Base-by-base conservation (phyloP, 2,888 invertebrate genomes). In the Mythimna impura region DNA sequence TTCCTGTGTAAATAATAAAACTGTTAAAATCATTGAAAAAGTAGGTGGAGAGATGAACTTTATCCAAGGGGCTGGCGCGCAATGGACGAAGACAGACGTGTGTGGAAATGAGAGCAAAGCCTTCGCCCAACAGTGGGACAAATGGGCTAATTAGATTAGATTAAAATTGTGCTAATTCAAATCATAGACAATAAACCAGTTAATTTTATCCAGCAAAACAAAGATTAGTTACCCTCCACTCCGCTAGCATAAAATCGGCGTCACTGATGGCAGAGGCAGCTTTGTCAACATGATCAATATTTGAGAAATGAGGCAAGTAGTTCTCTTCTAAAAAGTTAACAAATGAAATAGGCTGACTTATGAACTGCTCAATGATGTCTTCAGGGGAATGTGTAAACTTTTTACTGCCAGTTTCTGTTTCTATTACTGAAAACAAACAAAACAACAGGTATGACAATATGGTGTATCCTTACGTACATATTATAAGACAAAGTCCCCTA, bases 241-340 rank as follows among this genome's bases (percentile, higher is more conserved):
- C 97, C 20, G 96, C 95, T 47, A 97, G 93, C 89, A 98, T 95
- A 57, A 95, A 94, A 87, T 98, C 98, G 0, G 98, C 97, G 71
- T 97, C 94, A 89, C 98, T 98, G 55, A 99, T 93, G 71, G 97
- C 97, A 67, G 97, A 96, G 0, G 97, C 94, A 4, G 98, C 98
- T 70, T 93, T 92, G 34, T 96, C 94, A 0, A 96, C 94, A 84
- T 97, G 97, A 52, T 97, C 97, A 30, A 98, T 96, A 71, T 96
- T 96, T 0, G 97, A 96, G 88, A 97, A 98, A 88, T 98, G 98
- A 8, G 97, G 96, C 36, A 98, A 90, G 92, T 98, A 98, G 93
- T 98, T 98, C 87, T 98, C 97, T 89, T 97, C 97, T 30, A 98
- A 91, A 87, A 98, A 98, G 73, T 97, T 96, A 0, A 97, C 93